Percentiles rank a stretch among this genome's conserved stretches.
phyloP scores from a whole-genome alignment of 2,797 vertebrate genomes.

The Clarias platycephalus region DNA sequence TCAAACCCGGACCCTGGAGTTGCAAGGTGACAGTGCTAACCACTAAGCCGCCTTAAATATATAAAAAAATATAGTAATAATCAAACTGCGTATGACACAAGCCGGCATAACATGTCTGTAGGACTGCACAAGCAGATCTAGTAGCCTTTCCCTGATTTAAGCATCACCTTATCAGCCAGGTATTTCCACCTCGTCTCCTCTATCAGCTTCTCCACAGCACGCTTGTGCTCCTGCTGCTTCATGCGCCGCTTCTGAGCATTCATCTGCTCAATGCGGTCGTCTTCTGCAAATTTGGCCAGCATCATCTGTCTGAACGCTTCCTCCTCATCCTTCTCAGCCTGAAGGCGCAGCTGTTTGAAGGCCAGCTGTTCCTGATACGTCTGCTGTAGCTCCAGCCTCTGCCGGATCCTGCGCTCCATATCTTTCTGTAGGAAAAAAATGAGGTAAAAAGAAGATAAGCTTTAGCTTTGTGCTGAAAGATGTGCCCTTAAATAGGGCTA shows the following conservation, averaged over 20 bases:
- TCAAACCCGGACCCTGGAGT: too few relatives aligned
- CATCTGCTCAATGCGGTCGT: constrained; percentile 89
- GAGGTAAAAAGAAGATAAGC: not conserved
- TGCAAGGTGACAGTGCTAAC: too few relatives aligned
- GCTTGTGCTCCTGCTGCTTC: constrained; percentile 88
- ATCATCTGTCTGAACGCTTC: constrained; percentile 75
- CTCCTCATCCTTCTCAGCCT: constrained; percentile 82
- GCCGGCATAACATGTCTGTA: not conserved
- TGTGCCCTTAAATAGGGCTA: not conserved
- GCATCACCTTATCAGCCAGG: constrained; percentile 79
- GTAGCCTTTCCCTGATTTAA: not conserved
- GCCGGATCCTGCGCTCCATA: constrained; percentile 83
- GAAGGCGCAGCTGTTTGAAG: constrained; percentile 75
- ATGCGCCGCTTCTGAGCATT: constrained; percentile 84
- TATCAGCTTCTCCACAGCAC: constrained; percentile 82
- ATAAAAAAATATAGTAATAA: not conserved
- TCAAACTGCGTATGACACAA: not conserved
- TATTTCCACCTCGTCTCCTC: constrained; percentile 77
- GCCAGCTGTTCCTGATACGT: constrained; percentile 81
- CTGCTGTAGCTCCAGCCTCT: constrained; percentile 80
- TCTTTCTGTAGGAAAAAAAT: constrained; percentile 73
- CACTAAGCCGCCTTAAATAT: too few relatives aligned
- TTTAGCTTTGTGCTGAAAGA: not conserved
- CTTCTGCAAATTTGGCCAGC: constrained; percentile 87
- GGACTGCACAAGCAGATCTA: not conserved